A percentile compares a stretch with the other conserved stretches of the same genome.
Evolutionary conservation across 2,797 vertebrate genomes (phyloP).

Genomic region (Acanthopagrus latus): DNA sequence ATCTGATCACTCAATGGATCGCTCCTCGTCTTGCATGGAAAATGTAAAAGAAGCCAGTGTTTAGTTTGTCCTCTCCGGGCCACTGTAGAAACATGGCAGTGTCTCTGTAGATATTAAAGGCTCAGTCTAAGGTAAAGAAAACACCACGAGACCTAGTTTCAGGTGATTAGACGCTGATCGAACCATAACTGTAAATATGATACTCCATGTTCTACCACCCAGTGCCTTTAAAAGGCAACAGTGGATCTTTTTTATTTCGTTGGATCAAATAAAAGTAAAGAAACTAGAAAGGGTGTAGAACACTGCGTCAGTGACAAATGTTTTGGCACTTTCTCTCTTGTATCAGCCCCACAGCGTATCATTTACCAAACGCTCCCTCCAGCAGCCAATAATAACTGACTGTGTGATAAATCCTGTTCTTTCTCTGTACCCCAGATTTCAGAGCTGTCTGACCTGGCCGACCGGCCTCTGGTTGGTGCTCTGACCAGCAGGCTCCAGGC

Average conservation of each 20-base stretch:
- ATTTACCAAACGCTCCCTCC: neutral
- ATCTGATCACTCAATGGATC: too few species aligned
- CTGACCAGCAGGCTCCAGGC: slow-evolving; percentile 91
- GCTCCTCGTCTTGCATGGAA: too few species aligned
- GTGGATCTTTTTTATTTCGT: neutral
- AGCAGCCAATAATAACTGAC: neutral
- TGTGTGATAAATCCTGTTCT: neutral
- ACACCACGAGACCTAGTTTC: too few species aligned
- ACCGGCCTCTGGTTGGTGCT: slow-evolving; percentile 90
- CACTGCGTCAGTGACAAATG: neutral
- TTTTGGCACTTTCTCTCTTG: neutral
- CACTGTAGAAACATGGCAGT: too few species aligned
- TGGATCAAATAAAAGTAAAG: neutral
- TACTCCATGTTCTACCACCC: too few species aligned
- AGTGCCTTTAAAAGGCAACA: neutral
- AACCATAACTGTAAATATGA: too few species aligned
- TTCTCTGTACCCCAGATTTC: slow-evolving; percentile 60
- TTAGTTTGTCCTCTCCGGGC: too few species aligned
- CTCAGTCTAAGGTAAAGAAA: too few species aligned
- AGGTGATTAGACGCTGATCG: too few species aligned
- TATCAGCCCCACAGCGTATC: neutral
- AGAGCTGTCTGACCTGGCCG: slow-evolving; percentile 78
- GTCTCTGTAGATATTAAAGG: too few species aligned
- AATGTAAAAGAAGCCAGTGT: too few species aligned
- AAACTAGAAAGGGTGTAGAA: neutral